phyloP scores from a whole-genome alignment of 2,888 invertebrate genomes.

The Clunio marinus region DNA sequence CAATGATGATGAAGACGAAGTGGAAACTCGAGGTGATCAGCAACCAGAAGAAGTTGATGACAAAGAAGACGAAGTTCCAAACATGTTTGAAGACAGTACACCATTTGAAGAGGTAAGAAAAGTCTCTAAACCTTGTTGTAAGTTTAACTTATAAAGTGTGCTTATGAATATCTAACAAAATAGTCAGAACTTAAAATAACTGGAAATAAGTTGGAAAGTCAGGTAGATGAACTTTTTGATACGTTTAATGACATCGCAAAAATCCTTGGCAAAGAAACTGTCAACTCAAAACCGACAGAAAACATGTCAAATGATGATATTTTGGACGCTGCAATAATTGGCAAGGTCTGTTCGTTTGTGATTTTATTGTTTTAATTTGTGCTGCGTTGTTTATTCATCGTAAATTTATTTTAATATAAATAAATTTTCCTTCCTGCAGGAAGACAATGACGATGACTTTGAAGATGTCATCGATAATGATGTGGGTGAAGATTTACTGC shows the following conservation, averaged over 20 bases:
- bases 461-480: conserved; percentile 50
- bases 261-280: conserved; percentile 34
- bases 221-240: conserved; percentile 40
- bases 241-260: conserved; percentile 40
- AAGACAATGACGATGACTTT: conserved; percentile 48
- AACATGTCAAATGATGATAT: no score
- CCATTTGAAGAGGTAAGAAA: conserved; percentile 40
- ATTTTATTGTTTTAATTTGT: no score
- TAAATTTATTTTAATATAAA: background rate
- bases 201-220: conserved; percentile 31
- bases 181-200: conserved; percentile 36
- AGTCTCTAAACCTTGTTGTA: background rate
- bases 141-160: background rate
- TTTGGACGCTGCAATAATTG: no score
- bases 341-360: no score
- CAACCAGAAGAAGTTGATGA: conserved; percentile 42
- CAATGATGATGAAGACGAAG: conserved; percentile 43
- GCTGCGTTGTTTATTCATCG: no score
- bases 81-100: conserved; percentile 38
- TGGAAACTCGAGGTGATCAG: conserved; percentile 39
- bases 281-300: no score
- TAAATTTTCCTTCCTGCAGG: conserved; percentile 14
- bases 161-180: conserved; percentile 35
- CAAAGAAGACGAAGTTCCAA: conserved; percentile 38
- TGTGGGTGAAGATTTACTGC: conserved; percentile 45